phyloP scores from a whole-genome alignment of 2,888 invertebrate species.

The Cerceris ruficornis region DNA sequence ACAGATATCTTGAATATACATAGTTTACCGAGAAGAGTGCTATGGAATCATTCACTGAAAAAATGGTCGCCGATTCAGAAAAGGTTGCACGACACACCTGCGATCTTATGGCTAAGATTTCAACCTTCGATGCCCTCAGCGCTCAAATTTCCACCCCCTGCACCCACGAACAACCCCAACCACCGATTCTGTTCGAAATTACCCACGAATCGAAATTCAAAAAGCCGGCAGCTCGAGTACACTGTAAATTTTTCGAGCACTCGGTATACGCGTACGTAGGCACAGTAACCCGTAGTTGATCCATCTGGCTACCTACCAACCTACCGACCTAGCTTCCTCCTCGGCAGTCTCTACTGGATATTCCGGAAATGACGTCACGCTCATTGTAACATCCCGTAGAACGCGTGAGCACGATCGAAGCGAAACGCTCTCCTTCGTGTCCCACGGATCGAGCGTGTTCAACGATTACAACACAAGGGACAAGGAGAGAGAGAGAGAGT shows the following conservation, averaged over 20 bases:
- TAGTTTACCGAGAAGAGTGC: no score
- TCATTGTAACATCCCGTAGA: constrained; percentile 77
- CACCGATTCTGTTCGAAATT: no score
- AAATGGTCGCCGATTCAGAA: no score
- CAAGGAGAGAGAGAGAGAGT: background rate
- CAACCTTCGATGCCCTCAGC: no score
- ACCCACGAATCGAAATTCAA: no score
- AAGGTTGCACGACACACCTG: no score
- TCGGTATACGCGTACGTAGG: constrained; percentile 22
- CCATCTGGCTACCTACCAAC: constrained; percentile 71
- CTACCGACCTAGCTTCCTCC: constrained; percentile 77
- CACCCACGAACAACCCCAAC: no score
- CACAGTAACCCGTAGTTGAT: constrained; percentile 44
- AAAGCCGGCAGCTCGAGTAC: background rate
- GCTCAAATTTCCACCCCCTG: no score
- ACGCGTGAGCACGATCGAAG: constrained; percentile 45
- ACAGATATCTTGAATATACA: no score
- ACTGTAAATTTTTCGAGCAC: constrained; percentile 21
- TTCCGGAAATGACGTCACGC: constrained; percentile 79
- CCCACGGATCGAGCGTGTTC: constrained; percentile 52
- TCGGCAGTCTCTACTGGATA: constrained; percentile 63
- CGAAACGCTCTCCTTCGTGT: constrained; percentile 63
- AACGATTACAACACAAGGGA: constrained; percentile 15
- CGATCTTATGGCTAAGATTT: no score
- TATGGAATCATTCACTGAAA: no score